Percentiles rank a stretch among this genome's conserved stretches.
phyloP scores from a whole-genome alignment of 2,797 vertebrate species.

The Mus spretus region DNA sequence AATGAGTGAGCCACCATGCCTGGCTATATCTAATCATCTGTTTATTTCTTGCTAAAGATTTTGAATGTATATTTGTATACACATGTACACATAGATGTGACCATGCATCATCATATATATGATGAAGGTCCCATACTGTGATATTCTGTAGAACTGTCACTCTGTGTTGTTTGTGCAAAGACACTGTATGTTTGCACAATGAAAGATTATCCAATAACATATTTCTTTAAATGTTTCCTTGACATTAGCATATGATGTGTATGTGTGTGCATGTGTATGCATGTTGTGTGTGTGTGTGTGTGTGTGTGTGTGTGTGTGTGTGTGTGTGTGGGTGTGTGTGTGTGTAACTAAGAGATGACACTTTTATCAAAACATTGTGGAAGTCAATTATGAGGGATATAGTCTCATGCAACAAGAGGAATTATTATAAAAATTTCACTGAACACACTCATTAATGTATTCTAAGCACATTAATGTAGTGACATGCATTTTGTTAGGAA shows the following conservation, averaged over 20 bases:
- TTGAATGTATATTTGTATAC: neutral
- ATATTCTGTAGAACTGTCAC: neutral
- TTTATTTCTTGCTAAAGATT: constrained; percentile 19
- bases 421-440: neutral
- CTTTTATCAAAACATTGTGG: neutral
- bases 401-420: neutral
- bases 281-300: neutral
- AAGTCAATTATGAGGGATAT: neutral
- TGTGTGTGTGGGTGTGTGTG: no score
- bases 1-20: neutral
- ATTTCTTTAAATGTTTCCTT: neutral
- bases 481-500: constrained; percentile 1
- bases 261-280: neutral
- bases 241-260: neutral
- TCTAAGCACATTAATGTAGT: neutral
- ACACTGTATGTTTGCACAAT: neutral
- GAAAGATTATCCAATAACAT: neutral
- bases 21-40: neutral
- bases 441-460: neutral
- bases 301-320: neutral
- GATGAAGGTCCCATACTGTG: no score
- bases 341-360: neutral
- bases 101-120: neutral
- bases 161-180: neutral
- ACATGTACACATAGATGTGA: neutral